A percentile compares a stretch with the other conserved stretches of the same genome.
Evolutionary conservation across 2,797 vertebrate species (phyloP).

Genomic region (Taeniopygia guttata): DNA sequence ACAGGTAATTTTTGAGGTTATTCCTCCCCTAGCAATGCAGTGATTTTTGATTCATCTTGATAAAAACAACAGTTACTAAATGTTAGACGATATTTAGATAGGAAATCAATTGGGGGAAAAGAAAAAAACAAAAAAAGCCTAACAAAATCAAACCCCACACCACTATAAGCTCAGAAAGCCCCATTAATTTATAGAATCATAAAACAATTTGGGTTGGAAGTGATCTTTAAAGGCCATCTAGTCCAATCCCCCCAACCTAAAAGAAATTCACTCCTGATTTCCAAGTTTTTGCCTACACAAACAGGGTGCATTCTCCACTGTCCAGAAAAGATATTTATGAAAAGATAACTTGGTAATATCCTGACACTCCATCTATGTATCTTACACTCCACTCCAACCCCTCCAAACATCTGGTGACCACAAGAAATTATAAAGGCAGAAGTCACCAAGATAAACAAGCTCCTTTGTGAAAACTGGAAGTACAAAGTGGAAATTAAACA

Average conservation of each 20-base stretch:
- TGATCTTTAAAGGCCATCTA: not conserved
- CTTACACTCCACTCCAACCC: not conserved
- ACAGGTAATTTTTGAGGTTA: not conserved
- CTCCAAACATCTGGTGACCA: not conserved
- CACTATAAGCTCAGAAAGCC: not conserved
- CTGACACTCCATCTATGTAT: not conserved
- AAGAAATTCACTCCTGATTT: not conserved
- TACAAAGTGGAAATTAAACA: not conserved
- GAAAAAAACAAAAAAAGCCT: fast-evolving
- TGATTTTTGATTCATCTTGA: not conserved
- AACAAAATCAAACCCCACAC: fast-evolving
- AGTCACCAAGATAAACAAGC: not conserved
- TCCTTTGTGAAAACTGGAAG: not conserved
- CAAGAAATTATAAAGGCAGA: not conserved
- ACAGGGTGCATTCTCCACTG: not conserved
- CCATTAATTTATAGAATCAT: not conserved
- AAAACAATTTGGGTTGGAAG: not conserved
- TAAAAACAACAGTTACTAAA: not conserved
- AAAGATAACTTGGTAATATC: not conserved
- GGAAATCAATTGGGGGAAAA: not conserved
- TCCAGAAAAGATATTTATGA: not conserved
- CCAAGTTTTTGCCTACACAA: not conserved
- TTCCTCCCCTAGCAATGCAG: not conserved
- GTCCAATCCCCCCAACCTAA: not conserved
- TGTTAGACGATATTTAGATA: not conserved